These are phyloP conservation scores for Druceiella hillmani DNA, from an alignment of 2,888 invertebrate species.

Conservation along the genomic window DNA sequence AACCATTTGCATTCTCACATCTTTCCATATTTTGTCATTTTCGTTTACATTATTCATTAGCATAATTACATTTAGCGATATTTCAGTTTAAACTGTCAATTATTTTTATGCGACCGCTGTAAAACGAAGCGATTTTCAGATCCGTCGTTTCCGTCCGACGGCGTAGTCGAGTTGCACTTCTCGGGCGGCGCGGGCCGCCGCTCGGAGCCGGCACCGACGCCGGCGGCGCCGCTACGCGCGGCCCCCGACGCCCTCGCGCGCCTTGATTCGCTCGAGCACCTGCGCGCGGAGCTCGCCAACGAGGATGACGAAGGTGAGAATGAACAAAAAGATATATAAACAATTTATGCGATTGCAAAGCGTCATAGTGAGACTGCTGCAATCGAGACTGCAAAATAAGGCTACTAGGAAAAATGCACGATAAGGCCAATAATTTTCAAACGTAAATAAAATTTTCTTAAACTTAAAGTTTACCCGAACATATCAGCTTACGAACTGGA, in stretches of 20 bases:
- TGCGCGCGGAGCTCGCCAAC: conserved; percentile 37
- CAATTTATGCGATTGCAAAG: too few species aligned
- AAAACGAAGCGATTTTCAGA: too few species aligned
- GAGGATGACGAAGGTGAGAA: conserved; percentile 42
- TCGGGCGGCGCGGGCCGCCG: conserved; percentile 48
- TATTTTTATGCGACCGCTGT: conserved; percentile 14
- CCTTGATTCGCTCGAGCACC: conserved; percentile 71
- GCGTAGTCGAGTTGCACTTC: conserved; percentile 80
- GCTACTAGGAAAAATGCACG: too few species aligned
- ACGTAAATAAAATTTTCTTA: too few species aligned
- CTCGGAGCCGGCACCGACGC: conserved; percentile 64
- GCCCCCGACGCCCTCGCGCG: conserved; percentile 69
- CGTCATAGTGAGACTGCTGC: too few species aligned
- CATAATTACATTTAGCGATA: conserved; percentile 6
- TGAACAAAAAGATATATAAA: too few species aligned
- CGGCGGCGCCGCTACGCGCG: conserved; percentile 62
- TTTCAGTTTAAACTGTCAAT: conserved; percentile 11
- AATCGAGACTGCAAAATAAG: too few species aligned
- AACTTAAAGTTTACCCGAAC: too few species aligned
- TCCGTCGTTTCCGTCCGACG: conserved; percentile 74
- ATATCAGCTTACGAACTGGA: too few species aligned
- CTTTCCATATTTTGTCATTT: conserved; percentile 4
- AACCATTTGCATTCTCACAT: not conserved
- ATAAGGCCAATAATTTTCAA: too few species aligned
- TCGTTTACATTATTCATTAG: conserved; percentile 1